A percentile compares a stretch with the other conserved stretches of the same genome.
phyloP scores from a whole-genome alignment of 1,140 invertebrate species.

The Papilio dardanus region DNA sequence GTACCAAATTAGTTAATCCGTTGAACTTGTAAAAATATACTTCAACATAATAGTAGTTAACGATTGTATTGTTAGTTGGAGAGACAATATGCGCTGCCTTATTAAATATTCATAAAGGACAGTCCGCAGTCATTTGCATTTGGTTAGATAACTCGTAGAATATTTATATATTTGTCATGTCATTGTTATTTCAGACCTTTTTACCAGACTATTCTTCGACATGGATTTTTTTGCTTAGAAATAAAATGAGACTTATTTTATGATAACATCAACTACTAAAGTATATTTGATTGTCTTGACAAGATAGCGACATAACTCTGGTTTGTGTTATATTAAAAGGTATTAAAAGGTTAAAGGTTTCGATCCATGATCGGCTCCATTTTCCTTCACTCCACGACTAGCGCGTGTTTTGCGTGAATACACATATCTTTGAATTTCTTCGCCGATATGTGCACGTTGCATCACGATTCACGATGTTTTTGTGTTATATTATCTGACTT shows the following conservation, averaged over 20 bases:
- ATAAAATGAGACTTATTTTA: neutral
- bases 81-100: conserved; percentile 24
- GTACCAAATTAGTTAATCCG: neutral
- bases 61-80: conserved; percentile 22
- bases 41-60: neutral
- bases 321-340: too few relatives aligned
- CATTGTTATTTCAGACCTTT: conserved; percentile 25
- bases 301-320: too few relatives aligned
- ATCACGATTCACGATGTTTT: too few relatives aligned
- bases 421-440: too few relatives aligned
- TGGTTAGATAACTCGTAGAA: conserved; percentile 23
- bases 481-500: too few relatives aligned
- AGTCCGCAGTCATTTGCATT: conserved; percentile 17
- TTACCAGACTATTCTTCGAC: neutral
- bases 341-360: too few relatives aligned
- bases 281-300: too few relatives aligned
- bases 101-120: conserved; percentile 26
- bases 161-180: conserved; percentile 25
- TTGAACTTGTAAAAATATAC: neutral
- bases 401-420: too few relatives aligned
- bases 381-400: too few relatives aligned
- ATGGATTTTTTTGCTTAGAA: neutral
- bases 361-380: too few relatives aligned
- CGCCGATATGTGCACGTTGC: too few relatives aligned
- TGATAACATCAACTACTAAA: too few relatives aligned